Evolutionary conservation across 1,140 invertebrate genomes (phyloP), one percentile per base, ranked within the genome.

Genomic region (Drosophila ohnishii): DNA sequence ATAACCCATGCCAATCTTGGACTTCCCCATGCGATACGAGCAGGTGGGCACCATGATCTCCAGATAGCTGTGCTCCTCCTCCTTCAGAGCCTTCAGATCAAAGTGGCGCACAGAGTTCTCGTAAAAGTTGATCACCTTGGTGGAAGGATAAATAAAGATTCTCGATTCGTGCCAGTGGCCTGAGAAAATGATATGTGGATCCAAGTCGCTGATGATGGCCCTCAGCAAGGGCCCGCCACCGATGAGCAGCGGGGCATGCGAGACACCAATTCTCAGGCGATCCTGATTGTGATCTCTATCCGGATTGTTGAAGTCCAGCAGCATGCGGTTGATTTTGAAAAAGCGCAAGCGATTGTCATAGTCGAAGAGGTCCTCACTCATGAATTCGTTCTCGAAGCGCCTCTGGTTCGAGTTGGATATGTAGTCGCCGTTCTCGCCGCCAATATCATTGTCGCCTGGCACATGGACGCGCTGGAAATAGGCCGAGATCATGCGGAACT

Each of bases 361-460:
- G 63, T 92, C 92, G 51, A 96, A 93, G 2, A 95, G 90, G 80
- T 95, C 93, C 11, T 95, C 93, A 75, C 95, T 95, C 47, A 93
- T 93, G 91, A 97, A 98, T 62, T 95, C 94, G 80, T 94, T 93
- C 75, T 96, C 94, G 92, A 98, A 99, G 90, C 96, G 94, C 32
- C 94, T 92, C 22, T 96, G 91, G 92, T 97, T 97, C 45, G 94
- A 92, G 34, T 92, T 81, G 42, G 94, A 95, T 40, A 98, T 94
- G 64, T 93, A 92, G 91, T 97, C 91, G n/a, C 90, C 96, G 83
- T 94, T 95, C 92, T 99, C 97, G 28, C 97, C 97, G 25, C 97
- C 98, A 78, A 99, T 97, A 90, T 99, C 97, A 93, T 99, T 99
- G 91, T 99, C 98, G 19, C 98, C 98, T 39, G 97, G 96, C 66